These are phyloP conservation scores for Hephaestus fuliginosus DNA, from an alignment of 2,797 vertebrate species.

Conservation along the genomic window DNA sequence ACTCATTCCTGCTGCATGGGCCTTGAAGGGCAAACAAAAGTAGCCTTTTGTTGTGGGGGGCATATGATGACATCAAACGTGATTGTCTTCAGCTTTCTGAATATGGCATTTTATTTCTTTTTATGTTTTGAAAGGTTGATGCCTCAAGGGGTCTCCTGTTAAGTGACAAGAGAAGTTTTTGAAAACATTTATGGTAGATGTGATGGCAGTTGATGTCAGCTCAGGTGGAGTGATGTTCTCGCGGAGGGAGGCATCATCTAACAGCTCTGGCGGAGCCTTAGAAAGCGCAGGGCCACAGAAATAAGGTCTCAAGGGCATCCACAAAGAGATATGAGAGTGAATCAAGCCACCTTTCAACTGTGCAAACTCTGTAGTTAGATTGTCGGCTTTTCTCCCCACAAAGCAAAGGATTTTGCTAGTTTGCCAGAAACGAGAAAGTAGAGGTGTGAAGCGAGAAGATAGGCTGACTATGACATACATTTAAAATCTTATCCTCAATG, in stretches of 20 bases:
- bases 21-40: constrained; percentile 62
- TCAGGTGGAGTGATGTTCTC: constrained; percentile 47
- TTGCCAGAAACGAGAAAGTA: constrained; percentile 27
- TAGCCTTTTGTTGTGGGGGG: constrained; percentile 43
- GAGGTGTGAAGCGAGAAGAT: neutral
- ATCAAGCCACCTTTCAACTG: constrained; percentile 48
- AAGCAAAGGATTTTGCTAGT: constrained; percentile 16
- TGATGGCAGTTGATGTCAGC: constrained; percentile 45
- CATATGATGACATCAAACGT: constrained; percentile 51
- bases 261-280: constrained; percentile 34
- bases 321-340: constrained; percentile 45
- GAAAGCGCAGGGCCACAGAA: constrained; percentile 44
- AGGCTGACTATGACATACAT: neutral
- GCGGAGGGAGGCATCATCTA: constrained; percentile 24
- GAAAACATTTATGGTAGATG: constrained; percentile 25
- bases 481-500: constrained; percentile 2
- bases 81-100: constrained; percentile 40
- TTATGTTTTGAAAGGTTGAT: constrained; percentile 37
- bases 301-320: constrained; percentile 56
- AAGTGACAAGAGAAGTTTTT: constrained; percentile 44
- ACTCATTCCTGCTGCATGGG: constrained; percentile 6
- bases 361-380: constrained; percentile 36
- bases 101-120: constrained; percentile 36
- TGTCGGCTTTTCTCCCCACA: constrained; percentile 30
- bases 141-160: constrained; percentile 30